These are phyloP conservation scores for Brachionus sp. DNA, from an alignment of 1,140 invertebrate genomes.

Conservation along the genomic window DNA sequence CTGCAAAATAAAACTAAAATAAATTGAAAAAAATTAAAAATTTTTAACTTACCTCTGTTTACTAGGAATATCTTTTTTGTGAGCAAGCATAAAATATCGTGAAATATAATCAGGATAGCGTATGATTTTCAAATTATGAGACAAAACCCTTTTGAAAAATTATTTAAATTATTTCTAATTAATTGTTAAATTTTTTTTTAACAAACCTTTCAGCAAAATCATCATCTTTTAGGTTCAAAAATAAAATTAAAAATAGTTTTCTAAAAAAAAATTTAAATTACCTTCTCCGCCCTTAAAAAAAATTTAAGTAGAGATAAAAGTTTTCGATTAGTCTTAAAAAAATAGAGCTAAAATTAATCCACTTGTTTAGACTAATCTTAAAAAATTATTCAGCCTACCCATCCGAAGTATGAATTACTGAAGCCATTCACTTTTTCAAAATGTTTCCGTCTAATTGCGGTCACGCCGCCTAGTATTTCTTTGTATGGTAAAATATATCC, in stretches of 20 bases:
- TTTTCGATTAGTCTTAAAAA: background rate
- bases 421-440: conserved; percentile 79
- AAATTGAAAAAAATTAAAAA: background rate
- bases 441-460: conserved; percentile 63
- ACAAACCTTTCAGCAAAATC: conserved; percentile 38
- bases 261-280: background rate
- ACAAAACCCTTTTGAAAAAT: conserved; percentile 31
- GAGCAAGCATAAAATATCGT: conserved; percentile 30
- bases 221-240: background rate
- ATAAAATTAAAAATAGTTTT: background rate
- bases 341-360: background rate
- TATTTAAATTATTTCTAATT: too few species aligned
- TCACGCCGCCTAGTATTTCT: conserved; percentile 72
- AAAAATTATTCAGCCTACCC: conserved; percentile 59
- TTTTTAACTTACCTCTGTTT: background rate
- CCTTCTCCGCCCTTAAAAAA: conserved; percentile 40
- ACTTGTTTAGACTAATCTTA: background rate
- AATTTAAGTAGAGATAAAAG: background rate
- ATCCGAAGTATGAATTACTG: conserved; percentile 78
- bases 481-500: conserved; percentile 68
- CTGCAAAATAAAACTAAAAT: background rate
- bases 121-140: conserved; percentile 18
- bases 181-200: background rate
- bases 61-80: conserved; percentile 37
- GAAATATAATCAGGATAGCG: conserved; percentile 41